Base-by-base conservation (phyloP, 1,140 invertebrate genomes). In the Drosophila bipectinata region DNA sequence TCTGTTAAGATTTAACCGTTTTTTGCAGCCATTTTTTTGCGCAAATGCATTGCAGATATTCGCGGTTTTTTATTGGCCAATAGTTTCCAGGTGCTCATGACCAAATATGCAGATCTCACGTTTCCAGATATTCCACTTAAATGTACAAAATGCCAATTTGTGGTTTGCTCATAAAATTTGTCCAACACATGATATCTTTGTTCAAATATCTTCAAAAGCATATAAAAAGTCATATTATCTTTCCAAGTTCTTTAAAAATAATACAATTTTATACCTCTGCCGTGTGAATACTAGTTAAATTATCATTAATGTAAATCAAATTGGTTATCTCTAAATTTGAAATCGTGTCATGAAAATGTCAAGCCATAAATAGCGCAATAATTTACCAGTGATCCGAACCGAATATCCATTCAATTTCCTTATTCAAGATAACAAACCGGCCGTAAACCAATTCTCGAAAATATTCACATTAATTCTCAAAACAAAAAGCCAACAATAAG, bases 381-480 rank as follows among this genome's bases (percentile, higher is more conserved):
- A 48, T 48, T 69, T 56, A 73, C 3, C 51, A 32, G 28, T 47
- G 8, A 30, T 55, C 51, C 32, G 7, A 59, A 8, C 41, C 37
- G 39, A 47, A 41, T 39, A 54, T 30, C 37, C 71, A 73, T 51
- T 32, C 34, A 72, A 59, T 62, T 61, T 61, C 30, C 59, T 26
- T 56, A 57, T 74, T 73, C 47, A 39, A 74, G 54, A 58, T 59
- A 54, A 39, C 74, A 59, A 66, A 73, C 32, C 15, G 28, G 45
- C 48, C 72, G 30, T 76, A 53, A 76, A 72, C 73, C 66, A 72
- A 67, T 67, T 62, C 52, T 63, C 57, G 14, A 61, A 82, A 68
- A 69, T 75, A 81, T 71, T 69, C 63, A 54, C 77, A 84, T 84
- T 84, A 79, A 73, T 55, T 80, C 48, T 34, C 51, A 52, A 15